Base-by-base conservation (phyloP, 2,888 invertebrate species). In the Carabus problematicus region DNA sequence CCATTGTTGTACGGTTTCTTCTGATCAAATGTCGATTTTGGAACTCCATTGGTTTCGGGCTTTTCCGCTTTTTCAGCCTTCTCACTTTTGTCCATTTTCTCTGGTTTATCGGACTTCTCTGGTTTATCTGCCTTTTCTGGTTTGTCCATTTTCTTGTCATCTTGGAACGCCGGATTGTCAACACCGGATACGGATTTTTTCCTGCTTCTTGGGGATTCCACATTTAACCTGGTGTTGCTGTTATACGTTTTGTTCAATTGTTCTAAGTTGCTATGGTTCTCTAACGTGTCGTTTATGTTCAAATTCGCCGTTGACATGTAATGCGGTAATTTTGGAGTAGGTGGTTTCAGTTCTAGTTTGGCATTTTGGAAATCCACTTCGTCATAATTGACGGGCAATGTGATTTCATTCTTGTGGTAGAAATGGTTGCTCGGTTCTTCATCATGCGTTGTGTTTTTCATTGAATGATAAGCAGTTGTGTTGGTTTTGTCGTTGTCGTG, bases 341-440 rank as follows among this genome's bases (percentile, higher is more conserved):
- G 62, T 47, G 72, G 61, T 72, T 72, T 74, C 69, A 72, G 64
- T 42, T 73, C 72, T 40, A 75, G 72, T 70, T 77, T 74, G 64
- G 74, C 75, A 16, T 70, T 70, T 1, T 67, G 39, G 52, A 71
- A 69, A 69, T 79, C 79, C 0, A 77, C 74, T 70, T 80, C 79
- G 70, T 81, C 80, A 70, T 77, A 77, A 71, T 82, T 81, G 12
- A 82, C 80, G 3, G 81, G 81, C 61, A 82, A 74, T 39, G 81
- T 80, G 52, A 82, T 78, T 73, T 82, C 82, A 74, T 82, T 82
- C 72, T 81, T 82, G 75, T 81, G 81, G 72, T 82, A 82, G 73
- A 77, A 81, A 39, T 75, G 74, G 56, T 73, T 76, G 66, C 43
- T 60, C 72, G 49, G 68, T 58, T 52, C 39, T 61, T 54, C 47